Base-by-base conservation (phyloP, 2,888 invertebrate genomes). In the Lottia scabra region DNA sequence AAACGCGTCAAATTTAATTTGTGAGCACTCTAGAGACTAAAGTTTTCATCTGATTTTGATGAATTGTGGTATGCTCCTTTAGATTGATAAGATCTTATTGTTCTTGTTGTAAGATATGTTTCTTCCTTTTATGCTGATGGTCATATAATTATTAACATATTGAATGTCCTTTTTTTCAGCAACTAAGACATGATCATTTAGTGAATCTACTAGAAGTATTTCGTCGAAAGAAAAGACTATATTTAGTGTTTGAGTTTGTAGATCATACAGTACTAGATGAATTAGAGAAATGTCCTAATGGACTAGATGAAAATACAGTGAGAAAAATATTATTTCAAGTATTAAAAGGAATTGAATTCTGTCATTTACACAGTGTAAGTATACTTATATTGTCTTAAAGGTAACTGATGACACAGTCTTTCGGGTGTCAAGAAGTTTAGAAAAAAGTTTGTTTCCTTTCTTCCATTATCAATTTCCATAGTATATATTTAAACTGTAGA, bases 181-280 rank as follows among this genome's bases (percentile, higher is more conserved):
- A 94, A 92, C 92, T 96, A 73, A 93, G 93, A 10, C 96, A 96
- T 88, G 95, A 96, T 83, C 96, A 96, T 90, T 90, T 96, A 75
- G 95, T 96, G 69, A 95, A 94, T 86, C 93, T 96, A 92, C 93
- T 96, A 77, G 96, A 96, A 90, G 96, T 96, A 78, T 96, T 96
- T 89, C 92, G 95, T 16, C 92, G 95, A 72, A 93, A 94, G 88
- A 93, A 94, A 83, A 92, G 96, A 68, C 94, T 95, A 87, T 96
- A 95, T 90, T 91, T 96, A 44, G 96, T 96, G 12, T 96, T 96
- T 88, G 96, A 96, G 89, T 96, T 94, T 90, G 91, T 96, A 83
- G 95, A 95, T 88, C 94, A 95, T 85, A 96, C 96, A 0, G 92
- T 96, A 5, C 91, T 96, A 74, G 95, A 96, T 81, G 95, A 95